Evolutionary conservation across 2,113 vertebrate species (phyloP).

Genomic region (Bubalus kerabau): DNA sequence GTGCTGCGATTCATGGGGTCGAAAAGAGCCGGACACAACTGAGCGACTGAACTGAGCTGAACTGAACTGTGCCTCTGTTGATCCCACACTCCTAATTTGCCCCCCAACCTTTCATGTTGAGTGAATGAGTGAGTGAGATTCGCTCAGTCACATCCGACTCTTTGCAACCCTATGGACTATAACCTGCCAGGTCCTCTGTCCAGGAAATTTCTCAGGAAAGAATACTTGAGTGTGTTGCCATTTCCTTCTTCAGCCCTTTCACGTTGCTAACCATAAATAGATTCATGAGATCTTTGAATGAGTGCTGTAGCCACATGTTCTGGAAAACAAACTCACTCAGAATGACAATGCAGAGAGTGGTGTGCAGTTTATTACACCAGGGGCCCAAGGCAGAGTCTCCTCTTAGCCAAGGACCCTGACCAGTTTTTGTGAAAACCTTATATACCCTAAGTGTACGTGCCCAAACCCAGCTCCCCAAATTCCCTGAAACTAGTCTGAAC

Average conservation of each 20-base stretch:
- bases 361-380: neutral
- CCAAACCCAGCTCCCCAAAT: neutral
- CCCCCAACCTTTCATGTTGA: neutral
- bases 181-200: neutral
- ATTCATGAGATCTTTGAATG: neutral
- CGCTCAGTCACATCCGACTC: fast-evolving
- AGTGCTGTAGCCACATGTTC: neutral
- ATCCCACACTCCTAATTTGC: fast-evolving
- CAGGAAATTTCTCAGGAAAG: neutral
- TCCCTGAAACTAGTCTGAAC: neutral
- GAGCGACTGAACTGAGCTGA: too few relatives aligned
- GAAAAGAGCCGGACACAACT: too few relatives aligned
- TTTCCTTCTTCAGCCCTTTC: neutral
- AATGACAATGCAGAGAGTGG: neutral
- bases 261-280: neutral
- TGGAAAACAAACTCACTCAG: neutral
- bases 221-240: neutral
- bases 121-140: neutral
- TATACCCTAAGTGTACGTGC: neutral
- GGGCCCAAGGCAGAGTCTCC: neutral
- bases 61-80: too few relatives aligned
- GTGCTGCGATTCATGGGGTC: too few relatives aligned
- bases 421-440: neutral
- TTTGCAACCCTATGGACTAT: neutral
- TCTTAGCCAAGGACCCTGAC: neutral